Conservation (phyloP, 2,113 vertebrate genomes). For the Pseudopipra pipra region DNA sequence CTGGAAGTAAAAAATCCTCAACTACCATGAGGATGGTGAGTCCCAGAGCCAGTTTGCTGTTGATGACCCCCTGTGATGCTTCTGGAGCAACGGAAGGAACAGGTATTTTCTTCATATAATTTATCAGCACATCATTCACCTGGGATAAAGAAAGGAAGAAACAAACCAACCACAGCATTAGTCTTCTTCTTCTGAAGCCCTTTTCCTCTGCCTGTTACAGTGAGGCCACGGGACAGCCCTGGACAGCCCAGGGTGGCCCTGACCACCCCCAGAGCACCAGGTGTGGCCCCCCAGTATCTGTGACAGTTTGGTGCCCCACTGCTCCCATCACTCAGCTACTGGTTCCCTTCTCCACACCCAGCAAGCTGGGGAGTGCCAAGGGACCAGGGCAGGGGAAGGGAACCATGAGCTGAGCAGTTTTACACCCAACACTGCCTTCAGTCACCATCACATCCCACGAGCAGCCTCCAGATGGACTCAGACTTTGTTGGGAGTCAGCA, state of each 20-base stretch:
- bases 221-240: rapidly evolving
- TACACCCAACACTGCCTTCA: neutral
- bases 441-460: rapidly evolving
- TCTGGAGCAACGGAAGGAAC: neutral
- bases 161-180: neutral
- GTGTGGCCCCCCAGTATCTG: neutral
- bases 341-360: neutral
- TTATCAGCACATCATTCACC: constrained; percentile 52
- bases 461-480: neutral
- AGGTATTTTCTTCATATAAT: neutral
- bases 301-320: no score
- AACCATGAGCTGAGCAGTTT: neutral
- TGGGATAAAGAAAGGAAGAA: neutral
- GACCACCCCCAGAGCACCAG: neutral
- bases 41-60: constrained; percentile 55
- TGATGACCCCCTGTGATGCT: neutral
- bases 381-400: neutral
- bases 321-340: neutral
- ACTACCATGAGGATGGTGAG: neutral
- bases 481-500: neutral
- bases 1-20: rapidly evolving
- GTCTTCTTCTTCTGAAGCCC: neutral
- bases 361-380: neutral
- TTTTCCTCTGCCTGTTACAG: neutral
- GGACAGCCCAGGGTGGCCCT: no score